phyloP scores from a whole-genome alignment of 2,113 vertebrate genomes.

The Cheilinus undulatus region DNA sequence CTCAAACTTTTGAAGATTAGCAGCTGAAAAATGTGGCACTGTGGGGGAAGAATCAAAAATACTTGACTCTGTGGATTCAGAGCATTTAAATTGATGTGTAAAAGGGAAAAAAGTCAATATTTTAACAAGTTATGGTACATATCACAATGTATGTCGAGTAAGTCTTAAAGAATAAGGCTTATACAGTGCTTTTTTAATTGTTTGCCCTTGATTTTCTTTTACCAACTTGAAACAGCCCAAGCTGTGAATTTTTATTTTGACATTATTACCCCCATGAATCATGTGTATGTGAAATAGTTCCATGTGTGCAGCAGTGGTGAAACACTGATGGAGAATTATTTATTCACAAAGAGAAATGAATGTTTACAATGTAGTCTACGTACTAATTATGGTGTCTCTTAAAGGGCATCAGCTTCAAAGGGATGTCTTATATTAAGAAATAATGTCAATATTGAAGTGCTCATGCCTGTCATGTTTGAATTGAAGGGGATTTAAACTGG shows the following conservation, averaged over 20 bases:
- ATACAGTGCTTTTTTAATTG: conserved; percentile 22
- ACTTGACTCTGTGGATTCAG: conserved; percentile 38
- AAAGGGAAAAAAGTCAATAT: not conserved
- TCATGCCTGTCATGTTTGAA: conserved; percentile 51
- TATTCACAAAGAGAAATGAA: conserved; percentile 60
- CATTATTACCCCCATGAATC: conserved; percentile 19
- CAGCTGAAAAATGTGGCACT: conserved; percentile 23
- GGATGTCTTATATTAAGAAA: conserved; percentile 80
- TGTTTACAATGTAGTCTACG: conserved; percentile 68
- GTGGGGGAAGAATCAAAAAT: conserved; percentile 14
- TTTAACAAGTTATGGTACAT: not conserved
- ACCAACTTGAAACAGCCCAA: conserved; percentile 56
- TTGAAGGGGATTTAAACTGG: conserved; percentile 57
- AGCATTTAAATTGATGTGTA: conserved; percentile 29
- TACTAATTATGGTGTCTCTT: conserved; percentile 59
- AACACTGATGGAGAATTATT: conserved; percentile 58
- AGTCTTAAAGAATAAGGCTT: conserved; percentile 36
- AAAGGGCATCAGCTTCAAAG: conserved; percentile 59
- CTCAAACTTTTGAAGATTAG: conserved; percentile 25
- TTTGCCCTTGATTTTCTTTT: conserved; percentile 36
- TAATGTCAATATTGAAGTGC: conserved; percentile 46
- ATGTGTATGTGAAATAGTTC: conserved; percentile 58
- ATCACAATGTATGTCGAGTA: conserved; percentile 5
- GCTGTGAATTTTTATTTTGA: conserved; percentile 41
- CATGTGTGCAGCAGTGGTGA: conserved; percentile 37